phyloP scores from a whole-genome alignment of 1,140 invertebrate genomes.

The Lucilia cuprina region DNA sequence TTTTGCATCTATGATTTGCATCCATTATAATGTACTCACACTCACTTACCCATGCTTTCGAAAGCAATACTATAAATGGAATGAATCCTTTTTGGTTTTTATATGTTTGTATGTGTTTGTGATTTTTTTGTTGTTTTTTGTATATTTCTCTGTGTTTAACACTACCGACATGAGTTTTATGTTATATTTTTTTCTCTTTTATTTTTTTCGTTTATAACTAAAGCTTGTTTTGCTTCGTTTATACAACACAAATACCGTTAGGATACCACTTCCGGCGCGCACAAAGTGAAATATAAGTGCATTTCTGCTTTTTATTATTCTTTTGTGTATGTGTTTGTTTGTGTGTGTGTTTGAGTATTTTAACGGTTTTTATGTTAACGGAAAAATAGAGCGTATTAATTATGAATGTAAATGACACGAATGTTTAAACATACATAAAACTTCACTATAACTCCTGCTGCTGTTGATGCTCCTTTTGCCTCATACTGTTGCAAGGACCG shows the following conservation, averaged over 20 bases:
- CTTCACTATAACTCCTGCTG: background rate
- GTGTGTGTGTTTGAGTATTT: conserved; percentile 16
- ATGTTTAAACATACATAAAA: conserved; percentile 13
- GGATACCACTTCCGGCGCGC: conserved; percentile 30
- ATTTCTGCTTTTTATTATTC: background rate
- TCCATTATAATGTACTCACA: background rate
- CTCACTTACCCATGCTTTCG: background rate
- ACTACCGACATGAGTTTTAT: conserved; percentile 1
- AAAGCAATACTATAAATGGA: background rate
- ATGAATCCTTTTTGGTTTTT: background rate
- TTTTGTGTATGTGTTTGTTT: background rate
- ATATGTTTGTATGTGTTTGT: background rate
- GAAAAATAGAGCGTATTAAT: conserved; percentile 35
- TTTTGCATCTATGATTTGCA: background rate
- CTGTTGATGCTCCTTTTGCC: background rate
- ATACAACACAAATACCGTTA: conserved; percentile 30
- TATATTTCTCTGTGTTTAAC: conserved; percentile 13
- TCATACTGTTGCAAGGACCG: background rate
- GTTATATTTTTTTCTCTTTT: conserved; percentile 1
- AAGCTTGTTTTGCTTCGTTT: conserved; percentile 15
- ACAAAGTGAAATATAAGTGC: conserved; percentile 16
- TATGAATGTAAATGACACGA: conserved; percentile 37
- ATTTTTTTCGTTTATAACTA: background rate
- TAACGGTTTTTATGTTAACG: conserved; percentile 26
- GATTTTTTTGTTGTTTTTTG: background rate